Evolutionary conservation across 1,140 invertebrate species (phyloP), one percentile per base, ranked within the genome.

Genomic region (Oedothorax gibbosus): DNA sequence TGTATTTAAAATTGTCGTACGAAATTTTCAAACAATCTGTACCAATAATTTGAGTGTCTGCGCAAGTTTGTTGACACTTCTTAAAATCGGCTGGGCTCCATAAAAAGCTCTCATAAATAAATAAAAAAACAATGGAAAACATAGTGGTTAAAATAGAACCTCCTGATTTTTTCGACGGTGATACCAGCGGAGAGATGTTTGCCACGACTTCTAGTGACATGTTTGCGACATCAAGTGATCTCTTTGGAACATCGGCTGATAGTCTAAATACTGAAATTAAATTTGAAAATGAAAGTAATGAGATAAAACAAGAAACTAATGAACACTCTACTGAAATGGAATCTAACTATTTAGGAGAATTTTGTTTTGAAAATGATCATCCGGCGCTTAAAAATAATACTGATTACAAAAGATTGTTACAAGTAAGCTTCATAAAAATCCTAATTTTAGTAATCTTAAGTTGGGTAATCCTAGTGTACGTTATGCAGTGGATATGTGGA

Each of bases 301-400:
- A 76, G 50, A 51, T 62, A 15, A 49, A 64, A 12, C 15, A 60
- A 18, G 56, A 62, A 15, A 7, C 21, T 18, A 49, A 11, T 62
- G 75, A 77, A 64, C 14, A 7, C 14, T 64, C 57, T 7, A 57
- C 50, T 20, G 60, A 50, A 10, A 71, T 51, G 51, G 50, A 71
- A n/a, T 71, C 7, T 71, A 14, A 71, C 12, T 18, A 20, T 12
- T 51, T 18, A 20, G 88, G 87, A 12, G 88, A 89, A 11, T 97
- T 96, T 90, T 95, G 93, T 88, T 98, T 98, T 91, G 96, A 98
- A 91, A 94, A 95, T 0, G 96, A 97, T 90, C 95, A 96, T 89
- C 90, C 96, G 85, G 96, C 96, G 10, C 90, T 98, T 50, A 94
- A 94, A 88, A 94, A 93, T 7, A 98, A 97, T 88, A 91, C 92